Conservation (phyloP, 2,113 vertebrate species). For the Danio rerio region DNA sequence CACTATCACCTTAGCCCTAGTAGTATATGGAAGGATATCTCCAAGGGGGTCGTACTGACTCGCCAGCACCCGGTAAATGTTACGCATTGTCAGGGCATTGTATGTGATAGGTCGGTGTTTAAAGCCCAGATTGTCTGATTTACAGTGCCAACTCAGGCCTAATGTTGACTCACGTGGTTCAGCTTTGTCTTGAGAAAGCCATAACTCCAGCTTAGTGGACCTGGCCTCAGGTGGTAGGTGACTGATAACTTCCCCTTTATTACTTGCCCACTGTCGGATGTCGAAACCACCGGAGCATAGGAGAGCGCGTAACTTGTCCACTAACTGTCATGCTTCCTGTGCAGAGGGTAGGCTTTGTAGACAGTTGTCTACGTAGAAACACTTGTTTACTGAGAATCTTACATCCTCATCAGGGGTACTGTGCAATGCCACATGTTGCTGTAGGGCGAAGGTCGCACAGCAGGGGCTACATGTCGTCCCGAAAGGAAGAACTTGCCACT, state of each 20-base stretch:
- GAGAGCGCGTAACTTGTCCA: neutral
- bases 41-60: conserved; percentile 35
- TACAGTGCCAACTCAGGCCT: conserved; percentile 23
- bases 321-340: neutral
- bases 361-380: conserved; percentile 28
- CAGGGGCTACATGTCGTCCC: conserved; percentile 11
- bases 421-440: conserved; percentile 3
- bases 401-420: conserved; percentile 19
- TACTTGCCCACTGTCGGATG: conserved; percentile 35
- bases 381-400: conserved; percentile 11
- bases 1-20: conserved; percentile 10
- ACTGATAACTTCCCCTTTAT: neutral
- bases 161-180: neutral
- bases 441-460: conserved; percentile 9
- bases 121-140: conserved; percentile 16
- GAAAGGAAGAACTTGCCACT: neutral
- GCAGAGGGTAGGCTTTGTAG: neutral
- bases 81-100: conserved; percentile 15
- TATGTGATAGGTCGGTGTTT: conserved; percentile 6
- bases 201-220: conserved; percentile 6
- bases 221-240: conserved; percentile 1
- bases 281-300: neutral
- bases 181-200: neutral
- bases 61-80: conserved; percentile 10
- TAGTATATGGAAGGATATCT: conserved; percentile 23